Conservation (phyloP, 1,140 invertebrate species). For the Phenacoccus solenopsis region DNA sequence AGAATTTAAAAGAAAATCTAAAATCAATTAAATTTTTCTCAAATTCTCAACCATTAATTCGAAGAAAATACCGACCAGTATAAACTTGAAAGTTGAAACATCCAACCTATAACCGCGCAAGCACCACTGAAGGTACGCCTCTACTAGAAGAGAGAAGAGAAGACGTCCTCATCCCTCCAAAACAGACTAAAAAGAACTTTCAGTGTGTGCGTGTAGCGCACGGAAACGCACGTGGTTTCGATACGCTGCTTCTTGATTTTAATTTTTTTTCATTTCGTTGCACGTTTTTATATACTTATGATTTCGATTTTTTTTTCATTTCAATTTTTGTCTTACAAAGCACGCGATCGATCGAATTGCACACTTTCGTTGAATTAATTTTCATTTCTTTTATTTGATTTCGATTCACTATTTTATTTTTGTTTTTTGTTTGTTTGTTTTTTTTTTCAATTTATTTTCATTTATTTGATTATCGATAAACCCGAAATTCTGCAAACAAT, state of each 20-base stretch:
- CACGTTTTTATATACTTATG: neutral
- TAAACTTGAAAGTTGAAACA: neutral
- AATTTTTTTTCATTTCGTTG: neutral
- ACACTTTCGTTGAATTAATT: neutral
- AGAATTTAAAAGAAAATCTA: too few relatives aligned
- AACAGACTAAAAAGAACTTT: neutral
- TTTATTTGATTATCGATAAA: neutral
- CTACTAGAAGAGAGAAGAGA: neutral
- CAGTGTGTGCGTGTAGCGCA: neutral
- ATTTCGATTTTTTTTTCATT: neutral
- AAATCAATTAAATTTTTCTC: too few relatives aligned
- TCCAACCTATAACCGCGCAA: neutral
- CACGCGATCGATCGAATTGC: neutral
- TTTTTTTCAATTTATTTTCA: too few relatives aligned
- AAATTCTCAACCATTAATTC: too few relatives aligned
- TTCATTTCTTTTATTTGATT: neutral
- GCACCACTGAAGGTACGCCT: neutral
- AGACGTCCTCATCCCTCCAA: neutral
- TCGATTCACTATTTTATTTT: too few relatives aligned
- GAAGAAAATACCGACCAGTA: too few relatives aligned
- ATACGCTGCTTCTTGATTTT: neutral
- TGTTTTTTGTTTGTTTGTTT: too few relatives aligned
- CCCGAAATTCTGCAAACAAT: neutral
- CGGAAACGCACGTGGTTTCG: neutral
- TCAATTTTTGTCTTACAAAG: neutral